Evolutionary conservation across 1,140 invertebrate species (phyloP), one percentile per base, ranked within the genome.

Genomic region (Caenorhabditis tropicalis): DNA sequence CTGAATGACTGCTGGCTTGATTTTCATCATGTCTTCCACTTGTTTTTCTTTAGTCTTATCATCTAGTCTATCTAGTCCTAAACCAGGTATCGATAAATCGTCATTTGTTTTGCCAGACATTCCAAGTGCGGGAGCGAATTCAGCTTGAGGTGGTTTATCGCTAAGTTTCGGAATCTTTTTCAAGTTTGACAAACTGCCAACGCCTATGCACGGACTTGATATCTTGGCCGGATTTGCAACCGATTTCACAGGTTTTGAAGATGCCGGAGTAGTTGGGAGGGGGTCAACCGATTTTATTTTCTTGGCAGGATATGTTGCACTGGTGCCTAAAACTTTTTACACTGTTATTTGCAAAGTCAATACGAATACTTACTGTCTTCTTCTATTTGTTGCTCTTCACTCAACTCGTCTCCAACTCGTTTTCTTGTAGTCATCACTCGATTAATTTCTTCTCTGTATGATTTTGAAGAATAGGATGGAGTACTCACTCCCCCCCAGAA

Each of bases 151-250:
- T 12, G 65, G 65, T 46, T 74, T 74, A 16, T 74, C 65, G n/a
- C 65, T 74, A 21, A 74, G 65, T 10, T 74, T 74, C 4, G 65
- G 65, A 24, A 74, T 74, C 36, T 74, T 74, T 74, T 46, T 43
- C n/a, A 74, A 3, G 16, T 46, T 74, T 12, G 65, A 21, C 3
- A 74, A 46, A 3, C 65, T 74, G 19, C 65, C n/a, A 10, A 74
- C 21, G 43, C 36, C 24, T 10, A 36, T 24, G 24, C 53, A n/a
- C 4, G 53, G 53, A 5, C 2, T 24, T 2, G 36, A 43, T 10
- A 15, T 15, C 15, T 15, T 33, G 16, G 58, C 16, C 1, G 58
- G 31, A 2, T 29, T 16, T 12, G 58, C 12, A 16, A 21, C 29
- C 19, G 58, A 3, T 27, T 33, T 1, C 21, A 12, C 15, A 29